A percentile compares a stretch with the other conserved stretches of the same genome.
phyloP scores from a whole-genome alignment of 2,113 vertebrate genomes.

The Carlito syrichta region DNA sequence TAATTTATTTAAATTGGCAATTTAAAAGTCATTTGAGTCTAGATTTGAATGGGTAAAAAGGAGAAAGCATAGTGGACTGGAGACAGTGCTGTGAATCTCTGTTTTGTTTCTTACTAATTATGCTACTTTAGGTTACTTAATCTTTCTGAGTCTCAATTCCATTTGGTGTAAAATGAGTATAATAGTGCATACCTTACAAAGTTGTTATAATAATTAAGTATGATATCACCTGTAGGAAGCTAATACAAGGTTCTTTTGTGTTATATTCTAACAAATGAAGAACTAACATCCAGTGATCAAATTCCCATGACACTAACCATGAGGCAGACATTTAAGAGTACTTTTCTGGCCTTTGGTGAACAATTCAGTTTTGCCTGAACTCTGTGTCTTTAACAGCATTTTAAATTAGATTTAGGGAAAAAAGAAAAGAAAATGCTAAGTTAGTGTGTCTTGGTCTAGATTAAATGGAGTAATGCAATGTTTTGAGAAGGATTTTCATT shows the following conservation, averaged over 20 bases:
- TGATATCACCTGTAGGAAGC: neutral
- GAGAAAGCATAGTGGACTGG: neutral
- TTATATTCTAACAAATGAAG: neutral
- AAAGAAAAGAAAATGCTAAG: neutral
- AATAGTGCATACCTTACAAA: neutral
- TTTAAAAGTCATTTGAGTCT: constrained; percentile 46
- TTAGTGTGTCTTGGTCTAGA: neutral
- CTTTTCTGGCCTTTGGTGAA: neutral
- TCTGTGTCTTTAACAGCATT: neutral
- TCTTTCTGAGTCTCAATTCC: neutral
- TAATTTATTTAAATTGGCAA: constrained; percentile 25
- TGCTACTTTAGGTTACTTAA: neutral
- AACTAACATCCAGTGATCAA: neutral
- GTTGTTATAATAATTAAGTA: neutral
- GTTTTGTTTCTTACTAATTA: constrained; percentile 20
- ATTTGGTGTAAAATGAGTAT: neutral
- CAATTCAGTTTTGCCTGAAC: neutral
- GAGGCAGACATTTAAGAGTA: neutral
- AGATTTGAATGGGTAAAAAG: neutral
- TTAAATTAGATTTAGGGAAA: neutral
- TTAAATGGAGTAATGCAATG: neutral
- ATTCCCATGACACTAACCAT: neutral
- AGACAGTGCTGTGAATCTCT: neutral
- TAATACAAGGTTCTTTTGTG: neutral
- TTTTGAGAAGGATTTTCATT: neutral